Evolutionary conservation across 1,140 invertebrate species (phyloP), one percentile per base, ranked within the genome.

Genomic region (Drosophila auraria): DNA sequence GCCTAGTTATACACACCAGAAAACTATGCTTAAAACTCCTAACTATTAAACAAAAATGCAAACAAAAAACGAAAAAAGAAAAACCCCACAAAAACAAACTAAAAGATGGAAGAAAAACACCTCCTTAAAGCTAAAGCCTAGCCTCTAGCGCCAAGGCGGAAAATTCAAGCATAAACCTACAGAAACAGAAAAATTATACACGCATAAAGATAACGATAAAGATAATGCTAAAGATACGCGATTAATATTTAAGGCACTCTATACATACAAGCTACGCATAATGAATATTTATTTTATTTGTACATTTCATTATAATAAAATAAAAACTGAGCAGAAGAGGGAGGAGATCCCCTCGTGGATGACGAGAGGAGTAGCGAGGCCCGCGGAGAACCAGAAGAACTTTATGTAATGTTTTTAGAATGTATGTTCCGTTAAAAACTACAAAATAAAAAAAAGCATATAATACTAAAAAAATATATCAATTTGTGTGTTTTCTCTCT

Each of bases 231-330:
- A 77, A 75, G 53, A 72, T 79, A 83, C 80, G 77, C 69, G 58
- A 78, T 74, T 89, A 81, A 72, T 78, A 68, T 74, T 47, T 87
- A 89, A 87, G 81, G 73, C 84, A 87, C 83, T 64, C 73, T 69
- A 78, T 90, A 89, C 76, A 89, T 83, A 87, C 81, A 87, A 80
- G 63, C 78, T 87, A 87, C 80, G 72, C 83, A 89, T 87, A 87
- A 89, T 71, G 83, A 86, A 91, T 90, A 90, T 90, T 90, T 90
- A 90, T 90, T 90, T 91, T 90, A 90, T 90, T 90, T 90, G 87
- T 90, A 90, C 87, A 90, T 90, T 90, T 90, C 89, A 91, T 76
- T 90, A 91, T 87, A 90, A 91, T 84, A 83, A 84, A 89, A 81
- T 75, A 89, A 86, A 78, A 84, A 82, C 79, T 83, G 81, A 82